Evolutionary conservation across 2,797 vertebrate species (phyloP), one percentile per base, ranked within the genome.

Genomic region (Alfaro cultratus): DNA sequence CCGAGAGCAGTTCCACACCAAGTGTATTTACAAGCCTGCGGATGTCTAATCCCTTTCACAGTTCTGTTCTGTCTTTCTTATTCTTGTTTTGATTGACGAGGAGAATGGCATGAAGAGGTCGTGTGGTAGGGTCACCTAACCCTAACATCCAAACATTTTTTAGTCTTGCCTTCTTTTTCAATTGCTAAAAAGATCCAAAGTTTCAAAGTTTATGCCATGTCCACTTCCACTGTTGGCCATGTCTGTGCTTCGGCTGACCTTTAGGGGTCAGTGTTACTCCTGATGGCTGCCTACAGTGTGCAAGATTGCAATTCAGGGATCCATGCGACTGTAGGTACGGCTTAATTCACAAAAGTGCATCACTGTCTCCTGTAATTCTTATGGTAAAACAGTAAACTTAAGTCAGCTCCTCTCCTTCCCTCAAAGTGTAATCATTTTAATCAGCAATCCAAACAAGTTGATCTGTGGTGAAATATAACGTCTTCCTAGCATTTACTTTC

Each of bases 181-280:
- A 23, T 26, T 43, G 15, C 51, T 81, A 82, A 78, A 85, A 41
- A 57, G 78, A 82, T 83, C 88, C 80, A 67, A 83, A n/a, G 83
- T 76, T 83, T 67, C 47, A 34, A 23, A 77, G 55, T 67, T 68
- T 76, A 23, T 68, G 36, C 36, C 9, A 5, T 73, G 67, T 34
- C 9, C 16, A 43, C 74, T 26, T 1, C 49, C 8, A 31, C 21
- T 39, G 73, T 78, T 49, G 81, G 41, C 31, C 31, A 23, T 78
- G 21, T 18, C 31, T 67, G 7, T 78, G 45, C 90, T 70, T 23
- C 0, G 5, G 62, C 26, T 81, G 81, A 91, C 94, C 95, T 95
- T 90, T 91, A 95, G 96, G 94, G 94, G 95, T 94, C 95, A 95
- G 89, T 92, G 88, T 94, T 93, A 82, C 88, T 82, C 84, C 87